Conservation (phyloP, 92 coral and sea anemone genomes). For the Scolanthus callimorphus region DNA sequence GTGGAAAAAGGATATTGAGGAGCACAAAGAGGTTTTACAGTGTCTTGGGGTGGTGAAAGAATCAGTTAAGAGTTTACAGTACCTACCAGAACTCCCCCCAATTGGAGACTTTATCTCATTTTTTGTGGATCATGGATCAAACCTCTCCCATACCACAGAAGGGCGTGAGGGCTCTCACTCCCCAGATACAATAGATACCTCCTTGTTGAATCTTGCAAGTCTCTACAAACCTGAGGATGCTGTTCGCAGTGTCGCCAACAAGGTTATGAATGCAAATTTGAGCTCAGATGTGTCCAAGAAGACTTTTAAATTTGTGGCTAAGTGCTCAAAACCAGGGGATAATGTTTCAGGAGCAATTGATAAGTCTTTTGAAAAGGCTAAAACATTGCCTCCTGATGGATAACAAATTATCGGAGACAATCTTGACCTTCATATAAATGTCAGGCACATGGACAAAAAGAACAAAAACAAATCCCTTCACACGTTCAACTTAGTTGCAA, state of each 20-base stretch:
- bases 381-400: slow-evolving; percentile 4
- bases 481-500: slow-evolving; percentile 41
- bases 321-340: background rate
- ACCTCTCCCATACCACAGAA: background rate
- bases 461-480: slow-evolving; percentile 47
- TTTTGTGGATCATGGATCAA: slow-evolving; percentile 1
- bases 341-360: background rate
- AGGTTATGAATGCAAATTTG: slow-evolving; percentile 1
- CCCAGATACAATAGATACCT: slow-evolving; percentile 5
- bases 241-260: slow-evolving; percentile 14
- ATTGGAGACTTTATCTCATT: slow-evolving; percentile 8
- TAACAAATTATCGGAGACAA: slow-evolving; percentile 46
- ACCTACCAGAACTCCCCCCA: slow-evolving; percentile 17
- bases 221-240: slow-evolving; percentile 17
- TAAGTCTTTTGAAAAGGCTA: background rate
- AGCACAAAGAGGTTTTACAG: background rate
- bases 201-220: slow-evolving; percentile 15
- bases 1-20: slow-evolving; percentile 25
- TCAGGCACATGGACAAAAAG: slow-evolving; percentile 16
- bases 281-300: slow-evolving; percentile 10
- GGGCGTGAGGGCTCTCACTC: background rate
- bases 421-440: slow-evolving; percentile 38
- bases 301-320: slow-evolving; percentile 4
- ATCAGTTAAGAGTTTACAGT: slow-evolving; percentile 5
- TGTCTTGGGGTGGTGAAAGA: slow-evolving; percentile 18